Conservation (phyloP, 2,113 vertebrate genomes). For the Callionymus lyra region DNA sequence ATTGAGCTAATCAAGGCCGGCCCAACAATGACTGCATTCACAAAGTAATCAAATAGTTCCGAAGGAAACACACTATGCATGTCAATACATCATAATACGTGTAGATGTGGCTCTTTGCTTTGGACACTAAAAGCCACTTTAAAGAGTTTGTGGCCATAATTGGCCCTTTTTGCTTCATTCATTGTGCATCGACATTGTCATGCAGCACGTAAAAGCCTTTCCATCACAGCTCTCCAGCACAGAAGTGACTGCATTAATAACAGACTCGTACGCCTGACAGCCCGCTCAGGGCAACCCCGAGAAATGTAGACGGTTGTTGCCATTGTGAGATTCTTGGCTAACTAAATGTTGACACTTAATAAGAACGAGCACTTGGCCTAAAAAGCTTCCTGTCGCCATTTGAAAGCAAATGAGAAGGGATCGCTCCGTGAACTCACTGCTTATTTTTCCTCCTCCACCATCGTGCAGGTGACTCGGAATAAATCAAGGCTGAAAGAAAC, state of each 20-base stretch:
- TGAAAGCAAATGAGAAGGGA: too few species aligned
- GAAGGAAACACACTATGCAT: constrained; percentile 38
- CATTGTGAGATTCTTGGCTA: constrained; percentile 4
- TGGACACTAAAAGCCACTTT: constrained; percentile 41
- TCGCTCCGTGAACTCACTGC: too few species aligned
- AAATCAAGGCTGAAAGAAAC: constrained; percentile 37
- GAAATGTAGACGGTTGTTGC: constrained; percentile 12
- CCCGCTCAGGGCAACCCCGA: constrained; percentile 12
- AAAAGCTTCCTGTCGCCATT: too few species aligned
- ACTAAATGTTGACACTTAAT: constrained; percentile 37
- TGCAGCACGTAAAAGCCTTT: constrained; percentile 14
- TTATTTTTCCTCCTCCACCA: too few species aligned
- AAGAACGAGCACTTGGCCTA: constrained; percentile 30
- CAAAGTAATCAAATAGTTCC: constrained; percentile 54
- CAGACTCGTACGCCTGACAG: constrained; percentile 32
- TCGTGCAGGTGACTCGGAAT: not conserved
- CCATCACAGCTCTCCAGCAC: constrained; percentile 24
- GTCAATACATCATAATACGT: constrained; percentile 31
- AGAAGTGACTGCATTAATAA: constrained; percentile 31
- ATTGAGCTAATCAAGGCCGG: constrained; percentile 57
- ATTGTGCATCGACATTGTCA: constrained; percentile 10
- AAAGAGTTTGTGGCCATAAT: constrained; percentile 23
- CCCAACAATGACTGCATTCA: constrained; percentile 57
- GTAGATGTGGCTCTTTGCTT: constrained; percentile 24
- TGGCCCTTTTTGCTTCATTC: constrained; percentile 20